Percentiles rank a stretch among this genome's conserved stretches.
Conservation (phyloP, 2,888 invertebrate species). For the Heteromurus nitidus region DNA sequence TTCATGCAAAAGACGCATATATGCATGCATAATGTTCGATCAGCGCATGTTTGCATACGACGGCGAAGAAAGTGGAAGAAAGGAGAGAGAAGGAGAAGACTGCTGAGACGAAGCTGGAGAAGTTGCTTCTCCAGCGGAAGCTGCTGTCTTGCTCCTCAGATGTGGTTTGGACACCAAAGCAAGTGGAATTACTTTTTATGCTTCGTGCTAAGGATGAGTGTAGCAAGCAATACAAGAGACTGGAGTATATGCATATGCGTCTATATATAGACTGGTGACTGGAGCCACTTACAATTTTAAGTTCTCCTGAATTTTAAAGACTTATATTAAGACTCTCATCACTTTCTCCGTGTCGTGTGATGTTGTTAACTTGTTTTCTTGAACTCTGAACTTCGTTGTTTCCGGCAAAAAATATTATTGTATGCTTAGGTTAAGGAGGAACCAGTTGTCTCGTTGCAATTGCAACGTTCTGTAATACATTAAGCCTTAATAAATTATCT, state of each 20-base stretch:
- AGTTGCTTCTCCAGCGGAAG: neutral
- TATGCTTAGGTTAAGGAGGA: no score
- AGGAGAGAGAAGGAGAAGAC: conserved; percentile 6
- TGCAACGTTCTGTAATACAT: conserved; percentile 23
- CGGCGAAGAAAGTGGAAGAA: conserved; percentile 32
- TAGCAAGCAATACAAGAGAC: no score
- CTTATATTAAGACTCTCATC: no score
- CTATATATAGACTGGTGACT: no score
- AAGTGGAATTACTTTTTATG: no score
- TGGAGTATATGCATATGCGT: no score
- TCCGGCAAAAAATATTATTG: neutral
- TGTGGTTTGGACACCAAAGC: no score
- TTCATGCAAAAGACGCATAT: conserved; percentile 55
- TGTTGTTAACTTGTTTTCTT: conserved; percentile 41
- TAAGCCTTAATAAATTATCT: conserved; percentile 45
- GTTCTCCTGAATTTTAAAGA: no score
- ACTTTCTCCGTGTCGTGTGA: conserved; percentile 17
- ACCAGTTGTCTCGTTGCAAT: neutral
- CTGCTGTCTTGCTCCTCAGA: no score
- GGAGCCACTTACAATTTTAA: no score
- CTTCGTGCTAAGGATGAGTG: no score
- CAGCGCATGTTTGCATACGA: conserved; percentile 34
- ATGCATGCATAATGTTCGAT: conserved; percentile 53
- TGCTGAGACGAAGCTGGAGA: neutral
- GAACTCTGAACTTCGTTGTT: conserved; percentile 32